Conservation (phyloP, 2,888 invertebrate genomes). For the Caenorhabditis sp. region DNA sequence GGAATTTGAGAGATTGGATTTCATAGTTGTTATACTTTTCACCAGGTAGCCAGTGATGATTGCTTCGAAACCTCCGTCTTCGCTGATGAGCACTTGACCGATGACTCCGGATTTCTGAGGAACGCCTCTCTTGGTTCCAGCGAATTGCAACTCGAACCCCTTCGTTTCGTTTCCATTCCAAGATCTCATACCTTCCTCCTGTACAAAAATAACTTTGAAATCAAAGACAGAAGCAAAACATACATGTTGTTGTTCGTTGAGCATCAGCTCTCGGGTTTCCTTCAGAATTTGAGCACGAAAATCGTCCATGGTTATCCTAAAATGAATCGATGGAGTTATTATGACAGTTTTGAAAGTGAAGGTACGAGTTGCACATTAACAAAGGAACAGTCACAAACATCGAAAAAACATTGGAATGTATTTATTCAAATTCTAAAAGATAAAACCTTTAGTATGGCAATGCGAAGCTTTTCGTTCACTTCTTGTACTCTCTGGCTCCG, state of each 20-base stretch:
- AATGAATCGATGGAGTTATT: neutral
- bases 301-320: conserved; percentile 38
- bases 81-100: conserved; percentile 57
- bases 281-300: conserved; percentile 50
- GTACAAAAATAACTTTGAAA: neutral
- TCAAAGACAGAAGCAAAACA: neutral
- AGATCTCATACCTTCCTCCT: conserved; percentile 46
- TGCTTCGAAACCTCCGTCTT: conserved; percentile 61
- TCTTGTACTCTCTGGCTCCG: conserved; percentile 86
- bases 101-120: conserved; percentile 48
- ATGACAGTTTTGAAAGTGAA: neutral
- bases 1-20: neutral
- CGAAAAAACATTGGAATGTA: too few species aligned
- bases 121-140: conserved; percentile 34
- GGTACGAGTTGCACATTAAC: too few species aligned
- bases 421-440: too few species aligned
- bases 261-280: conserved; percentile 40
- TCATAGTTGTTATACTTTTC: conserved; percentile 31
- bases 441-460: too few species aligned
- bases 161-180: conserved; percentile 57
- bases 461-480: conserved; percentile 4
- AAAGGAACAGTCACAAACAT: too few species aligned
- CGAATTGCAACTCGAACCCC: conserved; percentile 61
- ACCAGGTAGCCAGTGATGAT: conserved; percentile 49
- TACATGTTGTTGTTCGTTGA: conserved; percentile 50